phyloP scores from a whole-genome alignment of 2,113 vertebrate species.

The Tretioscincus oriximinensis region DNA sequence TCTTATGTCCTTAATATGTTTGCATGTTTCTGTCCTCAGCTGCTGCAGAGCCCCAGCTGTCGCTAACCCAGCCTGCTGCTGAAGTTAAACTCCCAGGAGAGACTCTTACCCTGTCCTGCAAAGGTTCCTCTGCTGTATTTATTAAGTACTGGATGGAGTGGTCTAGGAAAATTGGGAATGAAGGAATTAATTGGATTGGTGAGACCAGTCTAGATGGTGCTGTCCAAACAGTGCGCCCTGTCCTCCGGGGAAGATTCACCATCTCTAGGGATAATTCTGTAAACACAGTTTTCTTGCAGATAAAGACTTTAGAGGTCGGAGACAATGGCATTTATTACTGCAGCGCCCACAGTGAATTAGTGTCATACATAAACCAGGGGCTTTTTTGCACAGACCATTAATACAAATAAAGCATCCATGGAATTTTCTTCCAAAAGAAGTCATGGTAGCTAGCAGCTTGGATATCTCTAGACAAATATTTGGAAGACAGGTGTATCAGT shows the following conservation, averaged over 20 bases:
- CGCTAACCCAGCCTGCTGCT: background rate
- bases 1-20: no score
- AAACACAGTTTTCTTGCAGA: background rate
- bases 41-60: background rate
- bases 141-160: background rate
- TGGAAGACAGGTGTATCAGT: no score
- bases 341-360: background rate
- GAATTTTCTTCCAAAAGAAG: no score
- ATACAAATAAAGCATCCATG: no score
- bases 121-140: background rate
- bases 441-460: no score
- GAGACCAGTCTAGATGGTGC: background rate
- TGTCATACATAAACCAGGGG: background rate
- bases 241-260: background rate
- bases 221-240: accelerated
- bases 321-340: constrained; percentile 19
- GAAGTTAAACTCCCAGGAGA: constrained; percentile 1
- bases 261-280: background rate
- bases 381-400: no score
- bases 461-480: no score
- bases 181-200: constrained; percentile 18
- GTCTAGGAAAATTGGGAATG: background rate
- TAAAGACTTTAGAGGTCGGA: background rate
- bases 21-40: background rate
- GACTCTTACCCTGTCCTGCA: background rate